Conservation (phyloP, 2,797 vertebrate genomes). For the Hoplostethus atlanticus region DNA sequence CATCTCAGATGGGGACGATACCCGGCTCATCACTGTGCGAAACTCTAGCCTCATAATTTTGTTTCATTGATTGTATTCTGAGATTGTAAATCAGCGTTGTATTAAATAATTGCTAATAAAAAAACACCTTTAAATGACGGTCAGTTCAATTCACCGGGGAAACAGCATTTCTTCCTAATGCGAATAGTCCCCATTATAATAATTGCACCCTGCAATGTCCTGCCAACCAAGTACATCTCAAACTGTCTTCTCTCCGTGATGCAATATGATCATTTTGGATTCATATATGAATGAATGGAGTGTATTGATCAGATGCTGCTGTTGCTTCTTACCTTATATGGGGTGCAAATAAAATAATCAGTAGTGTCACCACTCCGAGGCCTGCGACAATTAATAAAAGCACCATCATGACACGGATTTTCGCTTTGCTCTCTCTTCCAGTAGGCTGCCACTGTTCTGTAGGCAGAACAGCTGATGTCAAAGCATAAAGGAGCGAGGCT, state of each 20-base stretch:
- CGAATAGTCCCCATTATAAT: background rate
- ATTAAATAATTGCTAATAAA: background rate
- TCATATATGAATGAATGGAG: background rate
- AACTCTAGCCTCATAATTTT: slow-evolving; percentile 51
- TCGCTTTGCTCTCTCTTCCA: slow-evolving; percentile 24
- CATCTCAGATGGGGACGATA: slow-evolving; percentile 44
- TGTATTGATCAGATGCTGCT: background rate
- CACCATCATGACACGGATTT: slow-evolving; percentile 59
- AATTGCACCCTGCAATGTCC: slow-evolving; percentile 35
- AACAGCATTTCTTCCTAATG: background rate
- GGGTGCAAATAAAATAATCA: slow-evolving; percentile 79
- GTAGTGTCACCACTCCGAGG: slow-evolving; percentile 71
- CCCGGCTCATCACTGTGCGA: slow-evolving; percentile 39
- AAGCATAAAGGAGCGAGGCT: slow-evolving; percentile 34
- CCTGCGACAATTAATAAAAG: slow-evolving; percentile 69
- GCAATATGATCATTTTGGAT: slow-evolving; percentile 4
- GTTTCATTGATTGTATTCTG: slow-evolving; percentile 46
- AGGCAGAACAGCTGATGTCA: slow-evolving; percentile 76
- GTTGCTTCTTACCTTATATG: slow-evolving; percentile 80
- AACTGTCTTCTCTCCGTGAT: slow-evolving; percentile 8
- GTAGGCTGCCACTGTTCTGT: slow-evolving; percentile 51
- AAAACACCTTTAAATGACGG: background rate
- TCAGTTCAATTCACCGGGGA: background rate
- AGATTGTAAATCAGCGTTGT: slow-evolving; percentile 8
- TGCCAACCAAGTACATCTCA: slow-evolving; percentile 40